Evolutionary conservation across 2,888 invertebrate genomes (phyloP).

Genomic region (Brachypterus glaber): DNA sequence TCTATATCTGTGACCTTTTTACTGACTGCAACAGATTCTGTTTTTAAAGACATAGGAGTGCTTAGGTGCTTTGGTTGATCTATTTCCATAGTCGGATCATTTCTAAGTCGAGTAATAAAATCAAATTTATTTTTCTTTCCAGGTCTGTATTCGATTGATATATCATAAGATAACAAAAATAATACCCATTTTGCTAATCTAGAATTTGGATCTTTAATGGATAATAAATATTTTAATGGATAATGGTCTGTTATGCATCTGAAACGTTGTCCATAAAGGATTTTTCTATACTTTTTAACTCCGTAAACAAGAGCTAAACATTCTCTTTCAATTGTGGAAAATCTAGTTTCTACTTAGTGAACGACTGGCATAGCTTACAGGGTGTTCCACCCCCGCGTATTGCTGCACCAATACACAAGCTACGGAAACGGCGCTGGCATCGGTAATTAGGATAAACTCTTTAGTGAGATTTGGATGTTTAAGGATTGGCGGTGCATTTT

Average conservation of each 20-base stretch:
- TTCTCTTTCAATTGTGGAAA: slow-evolving; percentile 12
- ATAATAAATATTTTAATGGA: slow-evolving; percentile 10
- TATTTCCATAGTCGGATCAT: slow-evolving; percentile 1
- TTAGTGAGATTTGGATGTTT: too few species aligned
- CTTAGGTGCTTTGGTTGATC: too few species aligned
- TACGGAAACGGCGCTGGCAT: too few species aligned
- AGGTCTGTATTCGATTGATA: slow-evolving; percentile 6
- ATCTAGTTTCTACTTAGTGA: slow-evolving; percentile 9
- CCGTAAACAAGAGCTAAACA: slow-evolving; percentile 7
- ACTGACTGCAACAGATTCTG: too few species aligned
- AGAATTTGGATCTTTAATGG: slow-evolving; percentile 12
- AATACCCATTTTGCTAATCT: slow-evolving; percentile 10
- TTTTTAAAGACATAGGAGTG: too few species aligned
- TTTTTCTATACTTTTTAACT: slow-evolving; percentile 8
- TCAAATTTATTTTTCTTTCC: slow-evolving; percentile 12
- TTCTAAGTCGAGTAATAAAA: slow-evolving; percentile 8
- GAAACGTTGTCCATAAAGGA: slow-evolving; percentile 10
- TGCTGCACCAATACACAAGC: too few species aligned
- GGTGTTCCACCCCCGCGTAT: too few species aligned
- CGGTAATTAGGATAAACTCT: too few species aligned
- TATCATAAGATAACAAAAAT: slow-evolving; percentile 8
- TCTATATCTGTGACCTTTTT: too few species aligned
- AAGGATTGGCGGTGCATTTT: too few species aligned
- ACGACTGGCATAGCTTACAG: too few species aligned
- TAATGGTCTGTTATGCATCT: slow-evolving; percentile 11